A percentile compares a stretch with the other conserved stretches of the same genome.
Evolutionary conservation across 2,797 vertebrate genomes (phyloP).

Genomic region (Alcedo atthis): DNA sequence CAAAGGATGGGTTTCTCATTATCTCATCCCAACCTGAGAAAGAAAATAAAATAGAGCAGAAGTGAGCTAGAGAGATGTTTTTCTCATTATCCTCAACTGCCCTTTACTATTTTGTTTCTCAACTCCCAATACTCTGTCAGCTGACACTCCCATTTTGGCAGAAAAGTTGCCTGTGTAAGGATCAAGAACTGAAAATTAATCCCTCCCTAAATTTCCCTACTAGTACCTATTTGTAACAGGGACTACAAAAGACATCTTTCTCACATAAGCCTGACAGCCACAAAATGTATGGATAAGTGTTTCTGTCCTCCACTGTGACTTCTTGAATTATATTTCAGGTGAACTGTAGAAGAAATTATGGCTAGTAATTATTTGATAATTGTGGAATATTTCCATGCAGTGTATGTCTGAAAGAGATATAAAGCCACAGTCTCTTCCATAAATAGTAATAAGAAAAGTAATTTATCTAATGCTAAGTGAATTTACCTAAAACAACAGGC

Average conservation of each 20-base stretch:
- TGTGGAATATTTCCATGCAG: neutral
- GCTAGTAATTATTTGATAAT: conserved; percentile 4
- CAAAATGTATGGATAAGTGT: neutral
- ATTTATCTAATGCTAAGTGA: conserved; percentile 6
- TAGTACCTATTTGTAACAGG: neutral
- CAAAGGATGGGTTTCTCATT: conserved; percentile 66
- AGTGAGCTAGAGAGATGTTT: conserved; percentile 33
- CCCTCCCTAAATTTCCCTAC: neutral
- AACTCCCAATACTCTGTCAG: neutral
- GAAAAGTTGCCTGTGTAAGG: neutral
- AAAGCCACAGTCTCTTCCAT: neutral
- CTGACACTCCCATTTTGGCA: conserved; percentile 32
- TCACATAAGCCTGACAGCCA: neutral
- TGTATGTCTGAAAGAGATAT: neutral
- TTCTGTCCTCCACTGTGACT: neutral
- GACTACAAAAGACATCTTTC: neutral
- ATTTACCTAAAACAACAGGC: neutral
- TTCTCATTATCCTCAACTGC: conserved; percentile 68
- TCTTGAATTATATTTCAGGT: neutral
- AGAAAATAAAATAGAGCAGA: conserved; percentile 5
- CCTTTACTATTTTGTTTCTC: conserved; percentile 45
- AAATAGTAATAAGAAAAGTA: conserved; percentile 2
- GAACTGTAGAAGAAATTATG: neutral
- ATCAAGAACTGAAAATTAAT: conserved; percentile 1
- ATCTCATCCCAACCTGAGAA: conserved; percentile 40